Evolutionary conservation across 2,797 vertebrate species (phyloP).

Genomic region (Cyprinodon diabolis): DNA sequence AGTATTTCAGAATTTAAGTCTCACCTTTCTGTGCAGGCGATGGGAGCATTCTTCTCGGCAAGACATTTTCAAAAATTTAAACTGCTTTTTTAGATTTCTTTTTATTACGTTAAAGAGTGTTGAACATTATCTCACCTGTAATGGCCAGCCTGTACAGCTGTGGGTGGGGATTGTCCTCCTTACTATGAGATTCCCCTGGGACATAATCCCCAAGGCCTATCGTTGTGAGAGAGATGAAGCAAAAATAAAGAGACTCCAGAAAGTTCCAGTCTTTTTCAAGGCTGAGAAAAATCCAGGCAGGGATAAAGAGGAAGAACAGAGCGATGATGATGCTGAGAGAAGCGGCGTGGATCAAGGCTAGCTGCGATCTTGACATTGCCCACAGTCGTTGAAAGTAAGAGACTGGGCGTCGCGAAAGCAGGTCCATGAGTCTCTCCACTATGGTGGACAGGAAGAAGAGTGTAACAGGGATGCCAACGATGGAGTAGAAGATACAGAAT

Average conservation of each 20-base stretch:
- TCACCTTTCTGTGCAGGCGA: neutral
- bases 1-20: neutral
- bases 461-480: conserved; percentile 93
- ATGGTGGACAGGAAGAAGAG: conserved; percentile 91
- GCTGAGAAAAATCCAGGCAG: conserved; percentile 86
- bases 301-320: conserved; percentile 88
- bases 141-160: conserved; percentile 92
- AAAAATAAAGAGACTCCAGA: conserved; percentile 96
- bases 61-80: neutral
- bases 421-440: conserved; percentile 88
- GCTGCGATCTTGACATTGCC: conserved; percentile 84
- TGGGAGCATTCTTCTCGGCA: neutral
- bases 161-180: conserved; percentile 80
- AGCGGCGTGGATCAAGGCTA: conserved; percentile 84
- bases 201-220: conserved; percentile 98
- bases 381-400: conserved; percentile 88
- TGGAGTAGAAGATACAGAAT: conserved; percentile 93
- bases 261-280: conserved; percentile 95
- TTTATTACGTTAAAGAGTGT: neutral
- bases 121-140: conserved; percentile 83
- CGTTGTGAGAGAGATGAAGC: conserved; percentile 97
- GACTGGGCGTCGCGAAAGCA: conserved; percentile 85
- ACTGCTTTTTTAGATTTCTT: neutral
- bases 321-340: conserved; percentile 77
- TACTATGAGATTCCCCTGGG: conserved; percentile 88